A percentile compares a stretch with the other conserved stretches of the same genome.
Conservation (phyloP, 2,113 vertebrate genomes). For the Notarius lentiginosus region DNA sequence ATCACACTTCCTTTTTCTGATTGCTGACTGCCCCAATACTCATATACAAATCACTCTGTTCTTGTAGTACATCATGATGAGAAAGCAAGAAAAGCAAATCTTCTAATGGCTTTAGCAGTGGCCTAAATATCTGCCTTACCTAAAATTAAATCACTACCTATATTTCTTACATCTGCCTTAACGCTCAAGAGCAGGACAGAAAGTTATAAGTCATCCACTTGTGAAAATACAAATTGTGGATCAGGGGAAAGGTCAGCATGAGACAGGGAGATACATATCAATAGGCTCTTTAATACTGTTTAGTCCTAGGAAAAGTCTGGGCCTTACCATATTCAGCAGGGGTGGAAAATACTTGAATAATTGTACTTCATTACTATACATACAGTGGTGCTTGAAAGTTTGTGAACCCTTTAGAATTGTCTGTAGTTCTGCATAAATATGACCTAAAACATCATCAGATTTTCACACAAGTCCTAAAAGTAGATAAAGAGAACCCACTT, state of each 20-base stretch:
- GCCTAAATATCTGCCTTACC: slow-evolving; percentile 53
- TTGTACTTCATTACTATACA: too few species aligned
- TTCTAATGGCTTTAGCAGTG: slow-evolving; percentile 69
- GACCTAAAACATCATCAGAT: too few species aligned
- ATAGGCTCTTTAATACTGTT: slow-evolving; percentile 44
- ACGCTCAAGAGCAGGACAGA: slow-evolving; percentile 53
- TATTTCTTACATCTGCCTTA: slow-evolving; percentile 62
- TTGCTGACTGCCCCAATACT: slow-evolving; percentile 10
- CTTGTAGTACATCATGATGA: slow-evolving; percentile 47
- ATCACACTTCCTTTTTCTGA: neutral
- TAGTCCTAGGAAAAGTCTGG: slow-evolving; percentile 25
- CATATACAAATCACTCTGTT: slow-evolving; percentile 56
- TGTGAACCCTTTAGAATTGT: too few species aligned
- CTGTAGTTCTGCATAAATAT: too few species aligned
- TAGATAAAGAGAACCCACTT: too few species aligned
- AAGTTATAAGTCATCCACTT: slow-evolving; percentile 48
- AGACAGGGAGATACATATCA: slow-evolving; percentile 31
- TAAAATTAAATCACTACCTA: slow-evolving; percentile 67
- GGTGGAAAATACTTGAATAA: too few species aligned
- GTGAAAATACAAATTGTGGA: slow-evolving; percentile 50
- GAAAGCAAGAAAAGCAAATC: slow-evolving; percentile 40
- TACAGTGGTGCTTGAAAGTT: too few species aligned
- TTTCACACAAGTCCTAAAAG: too few species aligned
- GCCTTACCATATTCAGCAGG: neutral
- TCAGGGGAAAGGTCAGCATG: slow-evolving; percentile 28